Evolutionary conservation across 1,140 invertebrate species (phyloP).

Genomic region (Panagrolaimus sp.): DNA sequence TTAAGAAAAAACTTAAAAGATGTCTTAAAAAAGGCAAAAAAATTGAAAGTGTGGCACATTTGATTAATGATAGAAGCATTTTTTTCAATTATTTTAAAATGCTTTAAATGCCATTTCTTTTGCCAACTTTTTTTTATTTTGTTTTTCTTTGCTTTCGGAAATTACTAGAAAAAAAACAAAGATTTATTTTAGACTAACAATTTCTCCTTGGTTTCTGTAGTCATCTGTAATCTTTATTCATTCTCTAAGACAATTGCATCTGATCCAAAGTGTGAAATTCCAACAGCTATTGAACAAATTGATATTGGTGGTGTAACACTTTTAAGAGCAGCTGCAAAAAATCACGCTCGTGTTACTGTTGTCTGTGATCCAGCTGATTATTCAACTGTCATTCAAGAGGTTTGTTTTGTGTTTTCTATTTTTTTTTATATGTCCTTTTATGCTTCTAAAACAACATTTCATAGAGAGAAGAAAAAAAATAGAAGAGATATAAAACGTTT

Average conservation of each 20-base stretch:
- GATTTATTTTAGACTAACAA: conserved; percentile 32
- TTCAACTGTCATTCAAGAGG: conserved; percentile 43
- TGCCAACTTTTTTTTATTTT: too few relatives aligned
- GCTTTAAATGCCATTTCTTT: too few relatives aligned
- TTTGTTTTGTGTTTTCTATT: conserved; percentile 16
- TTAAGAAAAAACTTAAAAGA: too few relatives aligned
- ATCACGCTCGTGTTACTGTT: conserved; percentile 87
- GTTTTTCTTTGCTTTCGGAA: too few relatives aligned
- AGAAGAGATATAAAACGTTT: too few relatives aligned
- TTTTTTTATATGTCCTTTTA: conserved; percentile 8
- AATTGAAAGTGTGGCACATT: too few relatives aligned
- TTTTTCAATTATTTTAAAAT: too few relatives aligned
- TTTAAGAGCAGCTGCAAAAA: conserved; percentile 89
- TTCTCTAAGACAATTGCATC: conserved; percentile 78
- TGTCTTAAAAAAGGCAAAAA: too few relatives aligned
- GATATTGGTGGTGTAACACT: conserved; percentile 90
- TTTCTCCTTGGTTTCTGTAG: conserved; percentile 53
- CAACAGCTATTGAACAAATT: conserved; percentile 91
- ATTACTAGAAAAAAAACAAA: background rate
- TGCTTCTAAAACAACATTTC: conserved; percentile 61
- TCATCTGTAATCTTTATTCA: conserved; percentile 88
- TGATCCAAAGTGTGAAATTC: conserved; percentile 72
- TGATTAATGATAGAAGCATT: too few relatives aligned
- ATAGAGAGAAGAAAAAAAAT: too few relatives aligned
- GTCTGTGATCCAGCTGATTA: conserved; percentile 89